Evolutionary conservation across 2,888 invertebrate genomes (phyloP).

Genomic region (Quadroppia sp.): DNA sequence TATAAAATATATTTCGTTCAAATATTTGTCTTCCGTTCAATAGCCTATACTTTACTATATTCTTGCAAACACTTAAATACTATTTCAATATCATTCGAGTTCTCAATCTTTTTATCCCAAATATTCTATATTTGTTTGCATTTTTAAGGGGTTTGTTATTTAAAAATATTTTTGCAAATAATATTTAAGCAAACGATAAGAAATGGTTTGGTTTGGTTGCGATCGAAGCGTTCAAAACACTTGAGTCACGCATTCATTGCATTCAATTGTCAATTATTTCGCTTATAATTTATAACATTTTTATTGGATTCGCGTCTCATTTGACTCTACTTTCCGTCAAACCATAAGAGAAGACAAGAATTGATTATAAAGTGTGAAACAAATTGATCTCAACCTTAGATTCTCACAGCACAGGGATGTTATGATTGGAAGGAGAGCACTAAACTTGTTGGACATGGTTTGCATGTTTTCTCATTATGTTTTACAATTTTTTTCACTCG

Average conservation of each 20-base stretch:
- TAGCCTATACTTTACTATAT: too few relatives aligned
- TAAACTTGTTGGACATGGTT: slow-evolving; percentile 12
- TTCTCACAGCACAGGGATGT: neutral
- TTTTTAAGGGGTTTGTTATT: too few relatives aligned
- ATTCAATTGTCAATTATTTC: slow-evolving; percentile 3
- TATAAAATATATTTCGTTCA: too few relatives aligned
- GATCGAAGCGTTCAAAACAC: neutral
- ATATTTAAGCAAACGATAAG: too few relatives aligned
- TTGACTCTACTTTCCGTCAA: neutral
- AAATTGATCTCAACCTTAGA: neutral
- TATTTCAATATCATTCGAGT: too few relatives aligned
- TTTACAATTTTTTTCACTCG: neutral
- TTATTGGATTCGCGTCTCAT: neutral
- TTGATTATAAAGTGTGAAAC: slow-evolving; percentile 1
- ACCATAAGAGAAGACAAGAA: neutral
- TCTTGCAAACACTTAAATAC: too few relatives aligned
- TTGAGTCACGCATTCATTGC: neutral
- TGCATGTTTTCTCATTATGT: slow-evolving; percentile 4
- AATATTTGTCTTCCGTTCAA: too few relatives aligned
- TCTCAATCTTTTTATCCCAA: too few relatives aligned
- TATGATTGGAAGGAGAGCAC: neutral
- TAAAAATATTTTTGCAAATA: too few relatives aligned
- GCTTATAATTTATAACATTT: neutral
- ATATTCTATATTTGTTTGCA: too few relatives aligned
- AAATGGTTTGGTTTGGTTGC: neutral